A percentile compares a stretch with the other conserved stretches of the same genome.
These are phyloP conservation scores for Dasysyrphus tricinctus DNA, from an alignment of 2,888 invertebrate genomes.

Conservation along the genomic window DNA sequence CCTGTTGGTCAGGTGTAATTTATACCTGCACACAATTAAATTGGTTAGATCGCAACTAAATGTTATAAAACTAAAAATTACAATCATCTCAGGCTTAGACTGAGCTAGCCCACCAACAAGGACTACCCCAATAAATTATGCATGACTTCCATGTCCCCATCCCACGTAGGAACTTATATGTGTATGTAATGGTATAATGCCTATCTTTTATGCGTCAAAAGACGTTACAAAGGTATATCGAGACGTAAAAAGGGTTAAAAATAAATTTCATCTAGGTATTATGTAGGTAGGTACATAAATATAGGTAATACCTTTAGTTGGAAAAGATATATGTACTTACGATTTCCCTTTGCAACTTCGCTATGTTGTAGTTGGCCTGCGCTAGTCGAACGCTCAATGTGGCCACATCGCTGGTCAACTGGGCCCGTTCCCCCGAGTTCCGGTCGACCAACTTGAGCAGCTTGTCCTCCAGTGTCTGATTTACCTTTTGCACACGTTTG, in stretches of 20 bases:
- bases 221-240: slow-evolving; percentile 4
- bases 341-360: slow-evolving; percentile 93
- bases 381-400: slow-evolving; percentile 92
- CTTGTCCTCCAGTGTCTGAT: slow-evolving; percentile 97
- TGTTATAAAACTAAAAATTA: slow-evolving; percentile 68
- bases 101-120: slow-evolving; percentile 17
- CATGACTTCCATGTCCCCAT: slow-evolving; percentile 52
- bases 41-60: slow-evolving; percentile 63
- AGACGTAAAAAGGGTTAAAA: slow-evolving; percentile 43
- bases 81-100: slow-evolving; percentile 32
- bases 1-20: slow-evolving; percentile 58
- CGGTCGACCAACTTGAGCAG: slow-evolving; percentile 95
- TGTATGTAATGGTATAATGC: neutral
- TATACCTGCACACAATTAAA: slow-evolving; percentile 52
- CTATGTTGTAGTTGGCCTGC: slow-evolving; percentile 92
- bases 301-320: too few species aligned
- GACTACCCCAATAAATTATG: slow-evolving; percentile 71
- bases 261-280: slow-evolving; percentile 27
- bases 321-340: slow-evolving; percentile 85
- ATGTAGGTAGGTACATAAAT: too few species aligned
- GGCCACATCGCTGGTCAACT: slow-evolving; percentile 93
- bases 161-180: slow-evolving; percentile 59
- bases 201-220: slow-evolving; percentile 17
- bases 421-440: slow-evolving; percentile 94
- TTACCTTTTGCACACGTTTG: slow-evolving; percentile 95